Percentiles rank a stretch among this genome's conserved stretches.
These are phyloP conservation scores for Lordiphosa mommai DNA, from an alignment of 1,140 invertebrate species.

Conservation along the genomic window DNA sequence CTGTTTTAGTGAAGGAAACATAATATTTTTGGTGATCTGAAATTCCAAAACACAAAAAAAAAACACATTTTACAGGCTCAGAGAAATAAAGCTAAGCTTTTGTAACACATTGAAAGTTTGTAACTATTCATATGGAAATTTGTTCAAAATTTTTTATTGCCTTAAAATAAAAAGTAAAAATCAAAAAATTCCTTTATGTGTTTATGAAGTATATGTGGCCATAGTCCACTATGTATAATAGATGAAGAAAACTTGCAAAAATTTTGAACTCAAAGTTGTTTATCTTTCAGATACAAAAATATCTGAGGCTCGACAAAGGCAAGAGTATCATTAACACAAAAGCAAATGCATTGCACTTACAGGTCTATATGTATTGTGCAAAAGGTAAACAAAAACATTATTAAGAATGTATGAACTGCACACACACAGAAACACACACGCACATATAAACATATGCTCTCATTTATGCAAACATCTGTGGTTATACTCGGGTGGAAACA, in stretches of 20 bases:
- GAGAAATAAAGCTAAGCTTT: too few relatives aligned
- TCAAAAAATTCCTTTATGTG: too few relatives aligned
- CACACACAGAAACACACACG: slow-evolving; percentile 23
- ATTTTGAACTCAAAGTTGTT: background rate
- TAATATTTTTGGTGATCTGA: too few relatives aligned
- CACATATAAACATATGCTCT: slow-evolving; percentile 16
- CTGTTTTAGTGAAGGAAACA: too few relatives aligned
- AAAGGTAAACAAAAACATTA: slow-evolving; percentile 65
- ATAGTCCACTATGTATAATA: too few relatives aligned
- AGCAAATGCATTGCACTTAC: slow-evolving; percentile 28
- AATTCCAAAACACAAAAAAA: too few relatives aligned
- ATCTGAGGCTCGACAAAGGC: slow-evolving; percentile 13
- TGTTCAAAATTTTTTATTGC: too few relatives aligned
- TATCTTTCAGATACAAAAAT: slow-evolving; percentile 30
- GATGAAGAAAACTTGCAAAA: slow-evolving; percentile 33
- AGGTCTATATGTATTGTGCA: slow-evolving; percentile 4
- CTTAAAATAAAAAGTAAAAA: too few relatives aligned
- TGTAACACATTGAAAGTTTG: too few relatives aligned
- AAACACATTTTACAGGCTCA: too few relatives aligned
- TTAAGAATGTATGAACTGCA: slow-evolving; percentile 57
- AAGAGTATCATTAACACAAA: background rate
- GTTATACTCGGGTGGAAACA: slow-evolving; percentile 11
- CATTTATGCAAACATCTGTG: slow-evolving; percentile 53
- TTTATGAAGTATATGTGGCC: too few relatives aligned
- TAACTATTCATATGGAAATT: too few relatives aligned